These are phyloP conservation scores for Podilymbus podiceps DNA, from an alignment of 2,113 vertebrate genomes.

Conservation along the genomic window DNA sequence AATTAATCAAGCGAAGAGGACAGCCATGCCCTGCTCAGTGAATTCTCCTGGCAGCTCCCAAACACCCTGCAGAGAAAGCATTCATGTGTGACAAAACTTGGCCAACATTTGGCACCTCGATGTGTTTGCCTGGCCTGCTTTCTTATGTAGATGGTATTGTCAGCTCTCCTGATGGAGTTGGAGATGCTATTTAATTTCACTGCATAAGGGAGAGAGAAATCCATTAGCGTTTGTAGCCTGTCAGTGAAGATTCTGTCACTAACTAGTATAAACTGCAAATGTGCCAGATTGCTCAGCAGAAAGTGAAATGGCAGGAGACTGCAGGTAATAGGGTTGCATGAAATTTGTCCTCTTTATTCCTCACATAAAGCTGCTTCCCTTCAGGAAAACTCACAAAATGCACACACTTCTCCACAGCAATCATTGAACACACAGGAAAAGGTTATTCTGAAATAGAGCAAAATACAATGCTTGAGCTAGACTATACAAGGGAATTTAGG, in stretches of 20 bases:
- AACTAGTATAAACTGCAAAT: conserved; percentile 7
- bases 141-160: conserved; percentile 11
- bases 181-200: conserved; percentile 42
- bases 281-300: conserved; percentile 29
- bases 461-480: background rate
- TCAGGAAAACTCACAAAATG: background rate
- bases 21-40: background rate
- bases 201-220: conserved; percentile 30
- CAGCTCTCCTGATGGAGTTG: conserved; percentile 2
- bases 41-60: conserved; percentile 9
- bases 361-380: background rate
- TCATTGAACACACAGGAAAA: background rate
- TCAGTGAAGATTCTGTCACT: conserved; percentile 34
- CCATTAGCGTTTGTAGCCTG: background rate
- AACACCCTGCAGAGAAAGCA: background rate
- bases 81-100: conserved; percentile 1
- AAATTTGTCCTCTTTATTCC: background rate
- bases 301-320: background rate
- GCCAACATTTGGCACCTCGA: background rate
- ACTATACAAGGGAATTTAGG: background rate
- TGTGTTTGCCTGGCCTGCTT: conserved; percentile 13
- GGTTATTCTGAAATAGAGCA: background rate
- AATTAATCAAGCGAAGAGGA: conserved; percentile 7
- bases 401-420: background rate
- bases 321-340: background rate